A percentile compares a stretch with the other conserved stretches of the same genome.
phyloP scores from a whole-genome alignment of 2,113 vertebrate genomes.

The Paracanthobrama guichenoti region DNA sequence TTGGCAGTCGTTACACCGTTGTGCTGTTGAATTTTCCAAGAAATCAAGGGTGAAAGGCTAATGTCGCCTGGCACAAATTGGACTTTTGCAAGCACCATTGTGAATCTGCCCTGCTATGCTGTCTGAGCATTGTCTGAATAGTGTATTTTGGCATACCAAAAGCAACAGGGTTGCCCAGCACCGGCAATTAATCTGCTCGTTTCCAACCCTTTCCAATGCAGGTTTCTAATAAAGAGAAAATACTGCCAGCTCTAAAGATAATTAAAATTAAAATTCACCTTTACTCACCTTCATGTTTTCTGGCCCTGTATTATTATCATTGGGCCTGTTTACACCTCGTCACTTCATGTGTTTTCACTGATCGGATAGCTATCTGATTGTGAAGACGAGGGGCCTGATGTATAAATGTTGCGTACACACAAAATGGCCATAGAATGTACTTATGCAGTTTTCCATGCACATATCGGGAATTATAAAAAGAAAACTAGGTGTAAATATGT shows the following conservation, averaged over 20 bases:
- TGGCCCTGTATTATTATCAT: not conserved
- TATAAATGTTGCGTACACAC: no score
- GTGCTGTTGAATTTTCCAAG: slow-evolving; percentile 46
- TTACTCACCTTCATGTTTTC: not conserved
- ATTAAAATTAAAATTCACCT: not conserved
- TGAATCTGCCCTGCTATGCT: slow-evolving; percentile 44
- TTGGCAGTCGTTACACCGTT: slow-evolving; percentile 48
- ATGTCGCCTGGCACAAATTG: slow-evolving; percentile 52
- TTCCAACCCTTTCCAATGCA: slow-evolving; percentile 20
- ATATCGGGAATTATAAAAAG: no score
- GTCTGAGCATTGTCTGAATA: slow-evolving; percentile 40
- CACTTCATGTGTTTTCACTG: no score
- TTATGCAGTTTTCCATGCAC: no score
- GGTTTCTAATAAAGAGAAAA: slow-evolving; percentile 10
- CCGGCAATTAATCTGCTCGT: slow-evolving; percentile 48
- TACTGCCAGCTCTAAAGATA: slow-evolving; percentile 3
- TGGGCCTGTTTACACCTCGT: no score
- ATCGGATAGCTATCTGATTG: no score
- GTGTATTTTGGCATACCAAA: slow-evolving; percentile 46
- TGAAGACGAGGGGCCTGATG: no score
- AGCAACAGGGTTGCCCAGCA: slow-evolving; percentile 34
- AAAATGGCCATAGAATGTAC: no score
- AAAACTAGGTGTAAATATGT: no score
- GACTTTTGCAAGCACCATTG: slow-evolving; percentile 44
- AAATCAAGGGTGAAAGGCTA: slow-evolving; percentile 53